Evolutionary conservation across 2,888 invertebrate species (phyloP).

Genomic region (Hipparchia sbordonii): DNA sequence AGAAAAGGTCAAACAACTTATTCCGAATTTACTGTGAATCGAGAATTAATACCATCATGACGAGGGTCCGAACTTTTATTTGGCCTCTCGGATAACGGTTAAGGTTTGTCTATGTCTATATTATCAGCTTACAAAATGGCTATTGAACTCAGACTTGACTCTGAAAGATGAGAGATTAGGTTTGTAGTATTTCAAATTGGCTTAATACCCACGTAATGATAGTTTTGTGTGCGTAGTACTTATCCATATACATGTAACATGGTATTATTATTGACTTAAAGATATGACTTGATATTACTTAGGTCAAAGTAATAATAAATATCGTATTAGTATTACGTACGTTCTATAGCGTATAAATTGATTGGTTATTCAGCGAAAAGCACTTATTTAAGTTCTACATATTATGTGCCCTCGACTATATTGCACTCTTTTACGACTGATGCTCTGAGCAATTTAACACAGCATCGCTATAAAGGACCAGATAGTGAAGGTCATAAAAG

Average conservation of each 20-base stretch:
- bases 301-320: neutral
- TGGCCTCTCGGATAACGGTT: neutral
- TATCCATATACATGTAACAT: too few relatives aligned
- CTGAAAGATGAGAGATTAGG: neutral
- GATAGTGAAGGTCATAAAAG: conserved; percentile 33
- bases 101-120: conserved; percentile 17
- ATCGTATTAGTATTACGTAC: too few relatives aligned
- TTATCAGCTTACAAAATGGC: conserved; percentile 14
- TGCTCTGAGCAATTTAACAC: conserved; percentile 33
- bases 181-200: neutral
- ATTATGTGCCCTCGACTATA: conserved; percentile 29
- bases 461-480: conserved; percentile 31
- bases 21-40: conserved; percentile 14
- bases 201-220: too few relatives aligned
- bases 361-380: conserved; percentile 17
- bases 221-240: too few relatives aligned
- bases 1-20: conserved; percentile 17
- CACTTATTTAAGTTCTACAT: conserved; percentile 13
- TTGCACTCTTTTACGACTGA: conserved; percentile 35
- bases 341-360: conserved; percentile 24
- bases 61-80: conserved; percentile 6
- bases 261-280: neutral
- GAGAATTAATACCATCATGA: conserved; percentile 5
- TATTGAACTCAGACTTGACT: conserved; percentile 12
- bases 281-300: neutral